Evolutionary conservation across 2,113 vertebrate species (phyloP).

Genomic region (Notiomystis cincta): DNA sequence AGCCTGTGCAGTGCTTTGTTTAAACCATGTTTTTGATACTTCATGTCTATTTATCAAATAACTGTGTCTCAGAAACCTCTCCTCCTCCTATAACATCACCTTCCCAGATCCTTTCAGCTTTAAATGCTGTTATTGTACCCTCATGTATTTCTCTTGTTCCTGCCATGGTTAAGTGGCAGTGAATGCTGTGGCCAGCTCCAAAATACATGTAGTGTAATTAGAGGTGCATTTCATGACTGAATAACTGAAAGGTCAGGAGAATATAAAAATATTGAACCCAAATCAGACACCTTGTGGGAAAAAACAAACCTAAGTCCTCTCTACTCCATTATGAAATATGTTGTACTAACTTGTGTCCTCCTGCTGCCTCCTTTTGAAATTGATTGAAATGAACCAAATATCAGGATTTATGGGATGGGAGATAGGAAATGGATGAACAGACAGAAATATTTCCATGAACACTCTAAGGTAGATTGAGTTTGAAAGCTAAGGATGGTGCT

Average conservation of each 20-base stretch:
- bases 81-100: neutral
- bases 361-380: neutral
- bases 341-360: neutral
- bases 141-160: neutral
- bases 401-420: neutral
- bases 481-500: neutral
- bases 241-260: neutral
- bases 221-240: neutral
- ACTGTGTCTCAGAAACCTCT: neutral
- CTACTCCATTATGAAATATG: neutral
- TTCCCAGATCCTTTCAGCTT: neutral
- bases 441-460: neutral
- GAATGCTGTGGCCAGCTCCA: neutral
- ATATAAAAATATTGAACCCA: neutral
- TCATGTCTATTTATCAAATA: neutral
- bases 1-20: neutral
- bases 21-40: neutral
- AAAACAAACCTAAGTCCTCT: neutral
- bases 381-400: neutral
- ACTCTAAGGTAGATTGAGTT: neutral
- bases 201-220: neutral
- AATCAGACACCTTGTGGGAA: neutral
- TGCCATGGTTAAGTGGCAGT: neutral
- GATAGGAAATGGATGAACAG: neutral
- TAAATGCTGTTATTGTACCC: fast-evolving